Evolutionary conservation across 64 coral and sea anemone species (phyloP), one percentile per base, ranked within the genome.

Genomic region (Pocillopora verrucosa): DNA sequence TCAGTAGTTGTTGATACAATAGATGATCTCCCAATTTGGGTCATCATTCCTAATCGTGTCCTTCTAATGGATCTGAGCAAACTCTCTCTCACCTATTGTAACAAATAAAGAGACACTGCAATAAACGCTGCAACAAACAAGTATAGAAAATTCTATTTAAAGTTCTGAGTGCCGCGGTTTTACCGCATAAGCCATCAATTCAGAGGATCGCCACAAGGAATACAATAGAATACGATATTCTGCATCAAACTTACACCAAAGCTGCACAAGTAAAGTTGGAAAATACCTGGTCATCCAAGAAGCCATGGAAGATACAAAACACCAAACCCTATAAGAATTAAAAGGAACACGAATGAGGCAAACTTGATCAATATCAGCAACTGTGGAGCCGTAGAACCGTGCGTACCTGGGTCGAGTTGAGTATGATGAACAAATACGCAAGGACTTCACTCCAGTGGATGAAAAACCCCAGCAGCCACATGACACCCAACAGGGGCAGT

Each of bases 381-480:
- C 24, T 30, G 24, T 22, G 25, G 11, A 26, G 13, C 0, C 20
- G 10, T 6, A 11, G 11, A 5, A 11, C 26, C 11, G 4, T 11
- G 20, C 38, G 37, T 36, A 82, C 79, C 79, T 82, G 79, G 36
- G 34, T 36, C 19, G 79, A 82, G 79, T 82, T 82, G 14, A 82
- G 34, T 15, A 82, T 65, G 79, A 82, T 82, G 34, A 82, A 82
- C 79, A 82, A 16, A 65, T 82, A 82, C 26, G 38, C 25, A 4
- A 82, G 59, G 79, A 82, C 60, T 30, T 82, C 60, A 65, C 34
- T 82, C 14, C 60, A 65, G 3, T 64, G 15, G 37, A 26, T 60
- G 15, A 82, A 25, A 82, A 82, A 82, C 24, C 79, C 79, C 12
- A 82, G 34, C 35, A 82, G 38, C 79, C 79, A 82, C 26, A 60